Conservation (phyloP, 2,888 invertebrate genomes). For the Platynereis dumerilii region DNA sequence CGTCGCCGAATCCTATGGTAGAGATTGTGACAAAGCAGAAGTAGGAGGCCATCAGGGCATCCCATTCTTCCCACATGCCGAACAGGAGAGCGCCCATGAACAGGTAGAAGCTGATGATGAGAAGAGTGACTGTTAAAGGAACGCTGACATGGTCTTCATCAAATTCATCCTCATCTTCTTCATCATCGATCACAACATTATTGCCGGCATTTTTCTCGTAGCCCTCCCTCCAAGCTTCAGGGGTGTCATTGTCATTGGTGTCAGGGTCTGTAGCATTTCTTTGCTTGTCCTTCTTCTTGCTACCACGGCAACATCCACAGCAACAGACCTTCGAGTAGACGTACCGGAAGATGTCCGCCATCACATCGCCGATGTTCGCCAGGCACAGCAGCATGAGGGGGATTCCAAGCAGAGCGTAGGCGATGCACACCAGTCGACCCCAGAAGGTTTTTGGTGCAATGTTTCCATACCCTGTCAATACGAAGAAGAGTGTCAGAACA, state of each 20-base stretch:
- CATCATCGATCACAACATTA: slow-evolving; percentile 47
- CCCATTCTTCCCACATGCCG: slow-evolving; percentile 62
- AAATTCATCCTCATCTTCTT: slow-evolving; percentile 57
- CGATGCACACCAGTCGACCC: slow-evolving; percentile 63
- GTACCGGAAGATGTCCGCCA: slow-evolving; percentile 60
- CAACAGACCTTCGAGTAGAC: slow-evolving; percentile 32
- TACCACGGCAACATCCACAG: slow-evolving; percentile 50
- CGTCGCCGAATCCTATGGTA: slow-evolving; percentile 63
- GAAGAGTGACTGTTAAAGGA: slow-evolving; percentile 60
- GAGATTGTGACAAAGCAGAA: slow-evolving; percentile 63
- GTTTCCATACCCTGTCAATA: slow-evolving; percentile 59
- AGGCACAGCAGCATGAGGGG: slow-evolving; percentile 67
- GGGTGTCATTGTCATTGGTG: not conserved
- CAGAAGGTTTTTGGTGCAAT: slow-evolving; percentile 62
- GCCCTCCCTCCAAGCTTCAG: slow-evolving; percentile 35
- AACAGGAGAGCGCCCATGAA: slow-evolving; percentile 61
- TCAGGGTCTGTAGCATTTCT: no score
- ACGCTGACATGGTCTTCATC: slow-evolving; percentile 59
- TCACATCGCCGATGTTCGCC: slow-evolving; percentile 66
- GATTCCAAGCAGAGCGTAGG: slow-evolving; percentile 64
- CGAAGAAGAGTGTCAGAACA: no score
- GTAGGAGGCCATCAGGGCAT: slow-evolving; percentile 50
- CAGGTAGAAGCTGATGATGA: slow-evolving; percentile 60
- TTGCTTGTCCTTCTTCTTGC: slow-evolving; percentile 29
- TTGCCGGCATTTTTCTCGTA: slow-evolving; percentile 38